Evolutionary conservation across 2,797 vertebrate species (phyloP).

Genomic region (Gallinago stenura): DNA sequence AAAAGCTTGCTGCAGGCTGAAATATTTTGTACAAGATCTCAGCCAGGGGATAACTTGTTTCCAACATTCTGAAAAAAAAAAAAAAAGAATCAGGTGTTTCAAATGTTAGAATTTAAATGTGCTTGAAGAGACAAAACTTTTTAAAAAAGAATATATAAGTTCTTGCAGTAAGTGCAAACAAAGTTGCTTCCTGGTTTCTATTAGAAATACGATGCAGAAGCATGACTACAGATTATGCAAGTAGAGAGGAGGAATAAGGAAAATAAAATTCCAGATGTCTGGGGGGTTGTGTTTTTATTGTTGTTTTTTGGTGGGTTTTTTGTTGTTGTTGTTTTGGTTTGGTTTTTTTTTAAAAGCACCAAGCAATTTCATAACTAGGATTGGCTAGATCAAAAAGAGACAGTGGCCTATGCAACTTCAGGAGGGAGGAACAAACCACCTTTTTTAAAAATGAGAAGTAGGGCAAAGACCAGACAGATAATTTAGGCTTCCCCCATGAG

Average conservation of each 20-base stretch:
- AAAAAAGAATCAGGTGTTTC: constrained; percentile 21
- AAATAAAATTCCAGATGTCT: background rate
- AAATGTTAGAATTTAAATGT: constrained; percentile 1
- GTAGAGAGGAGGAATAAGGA: background rate
- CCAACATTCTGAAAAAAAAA: background rate
- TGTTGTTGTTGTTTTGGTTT: background rate
- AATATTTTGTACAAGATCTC: constrained; percentile 25
- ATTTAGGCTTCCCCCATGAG: background rate
- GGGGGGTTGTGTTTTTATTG: no score
- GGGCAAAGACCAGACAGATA: background rate
- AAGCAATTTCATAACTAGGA: background rate
- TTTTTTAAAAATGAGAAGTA: background rate
- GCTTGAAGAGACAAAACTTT: constrained; percentile 22
- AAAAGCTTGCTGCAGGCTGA: constrained; percentile 43
- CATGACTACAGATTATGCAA: background rate
- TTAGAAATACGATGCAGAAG: background rate
- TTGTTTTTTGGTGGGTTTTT: no score
- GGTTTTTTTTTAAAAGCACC: background rate
- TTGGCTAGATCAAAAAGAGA: background rate
- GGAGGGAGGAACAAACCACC: background rate
- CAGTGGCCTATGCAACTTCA: background rate
- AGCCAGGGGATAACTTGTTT: constrained; percentile 33
- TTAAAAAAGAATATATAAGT: background rate
- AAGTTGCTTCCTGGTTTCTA: background rate
- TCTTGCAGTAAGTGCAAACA: background rate